Conservation (phyloP, 2,797 vertebrate genomes). For the Lepidocolaptes lacrymiger region DNA sequence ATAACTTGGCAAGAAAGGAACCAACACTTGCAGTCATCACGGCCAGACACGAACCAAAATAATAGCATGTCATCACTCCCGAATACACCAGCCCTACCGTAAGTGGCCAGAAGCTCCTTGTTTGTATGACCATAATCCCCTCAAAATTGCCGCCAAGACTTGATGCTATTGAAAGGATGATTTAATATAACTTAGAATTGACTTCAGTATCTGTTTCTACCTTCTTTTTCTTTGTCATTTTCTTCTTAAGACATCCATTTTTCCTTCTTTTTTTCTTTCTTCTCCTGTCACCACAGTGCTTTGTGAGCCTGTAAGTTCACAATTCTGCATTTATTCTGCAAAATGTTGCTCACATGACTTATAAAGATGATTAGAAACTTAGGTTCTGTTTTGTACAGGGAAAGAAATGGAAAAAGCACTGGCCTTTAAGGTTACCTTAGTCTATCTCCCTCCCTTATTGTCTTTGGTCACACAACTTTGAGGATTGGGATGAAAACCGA, state of each 20-base stretch:
- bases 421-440: neutral
- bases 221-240: neutral
- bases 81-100: neutral
- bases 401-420: neutral
- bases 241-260: neutral
- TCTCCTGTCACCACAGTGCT: neutral
- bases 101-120: neutral
- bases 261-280: neutral
- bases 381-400: neutral
- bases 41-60: too few species aligned
- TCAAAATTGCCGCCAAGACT: neutral
- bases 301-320: neutral
- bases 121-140: neutral
- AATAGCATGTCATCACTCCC: too few species aligned
- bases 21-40: too few species aligned
- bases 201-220: neutral
- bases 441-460: neutral
- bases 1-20: too few species aligned
- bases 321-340: neutral
- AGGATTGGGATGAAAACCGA: neutral
- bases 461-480: neutral
- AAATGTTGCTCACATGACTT: neutral
- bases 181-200: neutral
- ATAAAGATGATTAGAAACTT: neutral
- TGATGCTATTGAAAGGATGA: neutral